Percentiles rank a stretch among this genome's conserved stretches.
These are phyloP conservation scores for Petrocephalus sullivani DNA, from an alignment of 2,797 vertebrate species.

Conservation along the genomic window DNA sequence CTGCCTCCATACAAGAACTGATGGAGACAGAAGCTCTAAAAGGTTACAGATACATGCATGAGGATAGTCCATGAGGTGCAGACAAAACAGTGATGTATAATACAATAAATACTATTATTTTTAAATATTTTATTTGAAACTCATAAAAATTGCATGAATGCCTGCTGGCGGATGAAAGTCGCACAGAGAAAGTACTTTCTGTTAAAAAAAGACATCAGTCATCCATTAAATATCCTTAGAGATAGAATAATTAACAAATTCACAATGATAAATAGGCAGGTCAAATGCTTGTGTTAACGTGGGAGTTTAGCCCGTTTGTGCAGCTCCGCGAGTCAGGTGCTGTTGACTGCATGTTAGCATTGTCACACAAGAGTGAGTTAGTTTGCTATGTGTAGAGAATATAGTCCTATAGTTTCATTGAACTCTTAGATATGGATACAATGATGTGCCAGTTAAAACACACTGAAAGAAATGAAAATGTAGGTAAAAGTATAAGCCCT, in stretches of 20 bases:
- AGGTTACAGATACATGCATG: background rate
- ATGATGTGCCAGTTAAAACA: background rate
- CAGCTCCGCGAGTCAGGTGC: background rate
- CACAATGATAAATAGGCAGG: background rate
- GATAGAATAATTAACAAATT: background rate
- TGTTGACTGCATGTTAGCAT: background rate
- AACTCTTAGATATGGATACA: background rate
- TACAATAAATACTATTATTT: constrained; percentile 7
- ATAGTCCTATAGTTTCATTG: background rate
- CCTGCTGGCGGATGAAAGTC: background rate
- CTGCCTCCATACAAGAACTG: background rate
- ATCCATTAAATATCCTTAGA: constrained; percentile 3
- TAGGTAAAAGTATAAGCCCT: background rate
- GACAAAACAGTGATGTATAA: constrained; percentile 6
- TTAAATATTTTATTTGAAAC: constrained; percentile 7
- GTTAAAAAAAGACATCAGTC: background rate
- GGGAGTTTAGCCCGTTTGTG: background rate
- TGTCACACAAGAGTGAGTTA: background rate
- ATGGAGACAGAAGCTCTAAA: background rate
- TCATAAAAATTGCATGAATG: background rate
- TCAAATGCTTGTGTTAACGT: background rate
- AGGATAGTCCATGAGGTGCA: background rate
- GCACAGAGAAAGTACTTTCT: background rate
- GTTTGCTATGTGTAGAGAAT: background rate
- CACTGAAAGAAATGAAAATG: constrained; percentile 14